These are phyloP conservation scores for Pachycephala philippinensis DNA, from an alignment of 2,113 vertebrate genomes.

Conservation along the genomic window DNA sequence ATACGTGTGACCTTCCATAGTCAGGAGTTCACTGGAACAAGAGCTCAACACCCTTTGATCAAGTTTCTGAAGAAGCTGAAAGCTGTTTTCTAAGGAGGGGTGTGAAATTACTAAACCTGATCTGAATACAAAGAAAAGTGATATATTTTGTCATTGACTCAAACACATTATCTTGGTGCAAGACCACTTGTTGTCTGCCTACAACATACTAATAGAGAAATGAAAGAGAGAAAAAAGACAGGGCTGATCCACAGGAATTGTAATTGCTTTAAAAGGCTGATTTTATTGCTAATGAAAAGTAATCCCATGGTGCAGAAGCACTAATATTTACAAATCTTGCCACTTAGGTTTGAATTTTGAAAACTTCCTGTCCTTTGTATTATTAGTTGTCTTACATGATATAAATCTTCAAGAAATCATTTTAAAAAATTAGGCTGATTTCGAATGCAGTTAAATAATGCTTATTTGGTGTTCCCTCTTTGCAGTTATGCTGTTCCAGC, in stretches of 20 bases:
- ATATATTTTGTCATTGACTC: not conserved
- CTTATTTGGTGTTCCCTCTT: constrained; percentile 13
- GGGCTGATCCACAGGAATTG: not conserved
- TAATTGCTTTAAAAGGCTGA: not conserved
- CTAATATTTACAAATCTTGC: not conserved
- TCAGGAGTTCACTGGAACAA: not conserved
- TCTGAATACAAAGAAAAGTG: not conserved
- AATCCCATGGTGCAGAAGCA: not conserved
- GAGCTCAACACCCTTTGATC: not conserved
- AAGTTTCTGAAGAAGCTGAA: not conserved
- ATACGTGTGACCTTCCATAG: not conserved
- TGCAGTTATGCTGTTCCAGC: not conserved
- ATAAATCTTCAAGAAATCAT: not conserved
- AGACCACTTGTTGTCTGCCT: not conserved
- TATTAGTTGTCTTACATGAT: not conserved
- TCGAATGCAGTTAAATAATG: constrained; percentile 44
- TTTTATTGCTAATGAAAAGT: not conserved
- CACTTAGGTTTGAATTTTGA: constrained; percentile 18
- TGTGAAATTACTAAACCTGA: constrained; percentile 11
- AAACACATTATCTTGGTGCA: not conserved
- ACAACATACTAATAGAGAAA: not conserved
- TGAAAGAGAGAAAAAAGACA: not conserved
- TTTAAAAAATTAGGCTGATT: not conserved
- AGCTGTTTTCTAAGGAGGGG: not conserved
- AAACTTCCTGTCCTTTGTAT: not conserved